Evolutionary conservation across 2,113 vertebrate genomes (phyloP).

Genomic region (Paedocypris sp.): DNA sequence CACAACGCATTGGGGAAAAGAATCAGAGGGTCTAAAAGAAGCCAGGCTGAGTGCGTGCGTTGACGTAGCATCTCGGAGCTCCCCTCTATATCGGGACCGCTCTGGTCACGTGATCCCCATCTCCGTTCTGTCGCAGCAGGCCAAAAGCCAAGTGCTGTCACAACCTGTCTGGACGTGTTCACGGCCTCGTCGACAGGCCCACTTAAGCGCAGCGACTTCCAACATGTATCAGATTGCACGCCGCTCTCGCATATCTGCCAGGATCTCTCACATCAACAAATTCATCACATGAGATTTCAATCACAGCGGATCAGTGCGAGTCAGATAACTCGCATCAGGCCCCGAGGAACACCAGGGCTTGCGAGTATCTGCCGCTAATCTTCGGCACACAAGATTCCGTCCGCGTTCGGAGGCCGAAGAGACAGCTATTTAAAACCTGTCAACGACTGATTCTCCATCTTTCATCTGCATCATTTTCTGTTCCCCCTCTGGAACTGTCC

Average conservation of each 20-base stretch:
- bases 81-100: not conserved
- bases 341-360: not conserved
- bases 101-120: not conserved
- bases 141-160: slow-evolving; percentile 1
- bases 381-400: not conserved
- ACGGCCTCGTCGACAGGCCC: not conserved
- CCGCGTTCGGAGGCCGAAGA: not conserved
- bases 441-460: not conserved
- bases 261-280: not conserved
- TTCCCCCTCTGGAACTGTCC: slow-evolving; percentile 12
- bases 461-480: slow-evolving; percentile 5
- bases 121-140: not conserved
- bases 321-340: not conserved
- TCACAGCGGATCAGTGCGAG: slow-evolving; percentile 4
- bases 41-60: not conserved
- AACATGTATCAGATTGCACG: slow-evolving; percentile 5
- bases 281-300: slow-evolving; percentile 8
- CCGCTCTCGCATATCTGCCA: not conserved
- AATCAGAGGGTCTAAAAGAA: not conserved
- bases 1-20: not conserved
- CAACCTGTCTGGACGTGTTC: not conserved
- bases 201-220: not conserved
- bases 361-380: not conserved
- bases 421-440: slow-evolving; percentile 6
- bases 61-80: not conserved